Evolutionary conservation across 2,888 invertebrate genomes (phyloP), one percentile per base, ranked within the genome.

Genomic region (Sycophila texana): DNA sequence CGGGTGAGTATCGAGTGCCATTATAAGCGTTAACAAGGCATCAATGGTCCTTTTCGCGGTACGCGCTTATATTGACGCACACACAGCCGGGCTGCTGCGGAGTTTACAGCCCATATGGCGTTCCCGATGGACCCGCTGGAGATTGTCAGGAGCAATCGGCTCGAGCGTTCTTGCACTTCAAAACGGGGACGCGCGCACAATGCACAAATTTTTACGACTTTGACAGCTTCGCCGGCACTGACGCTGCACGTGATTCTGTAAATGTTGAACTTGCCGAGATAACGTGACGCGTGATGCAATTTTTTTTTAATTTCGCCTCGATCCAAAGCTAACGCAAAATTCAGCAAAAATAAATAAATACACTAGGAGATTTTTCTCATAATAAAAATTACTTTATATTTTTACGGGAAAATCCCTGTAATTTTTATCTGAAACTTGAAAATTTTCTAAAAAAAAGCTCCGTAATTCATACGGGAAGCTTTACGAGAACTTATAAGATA

Each of bases 81-180:
- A 20, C 58, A n/a, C 70, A 82, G 65, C 77, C 61, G 71, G 58
- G 80, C 81, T 80, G 66, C 65, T 74, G 81, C 83, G 82, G 80
- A 83, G 84, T 84, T 86, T 85, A 83, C 83, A 84, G 82, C 74
- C 85, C 86, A 86, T 85, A 86, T 86, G 86, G 84, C 78, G 82
- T 67, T 82, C 82, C 77, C 81, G 77, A 83, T 83, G 83, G 81
- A 83, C 71, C 74, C 74, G 63, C 55, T 73, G 75, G 74, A 57
- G 70, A 68, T 66, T 70, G 63, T 70, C 67, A 55, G 60, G 47
- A 20, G 71, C 73, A 77, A 83, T 83, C 83, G 80, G 66, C 57
- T 63, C 74, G 71, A 80, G 72, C 70, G 82, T 81, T 82, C 53
- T 14, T n/a, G 53, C n/a, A n/a, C 53, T 81, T 79, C 75, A 72